Conservation (phyloP, 2,113 vertebrate genomes). For the Mesitornis unicolor region DNA sequence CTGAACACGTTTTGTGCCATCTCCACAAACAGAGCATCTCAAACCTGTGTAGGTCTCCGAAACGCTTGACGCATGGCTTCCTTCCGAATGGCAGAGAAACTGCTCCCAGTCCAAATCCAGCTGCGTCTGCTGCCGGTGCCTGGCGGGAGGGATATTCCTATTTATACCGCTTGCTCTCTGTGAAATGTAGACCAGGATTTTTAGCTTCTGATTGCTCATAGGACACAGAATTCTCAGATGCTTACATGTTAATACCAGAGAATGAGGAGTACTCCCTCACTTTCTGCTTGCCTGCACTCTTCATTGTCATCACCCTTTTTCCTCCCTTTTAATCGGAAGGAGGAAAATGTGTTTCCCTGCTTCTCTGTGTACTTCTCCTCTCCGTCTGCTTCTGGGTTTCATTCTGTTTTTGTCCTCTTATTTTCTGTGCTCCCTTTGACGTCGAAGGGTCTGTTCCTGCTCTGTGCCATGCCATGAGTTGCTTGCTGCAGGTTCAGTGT, state of each 20-base stretch:
- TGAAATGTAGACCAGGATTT: background rate
- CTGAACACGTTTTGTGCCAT: background rate
- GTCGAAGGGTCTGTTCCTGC: background rate
- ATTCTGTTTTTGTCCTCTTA: background rate
- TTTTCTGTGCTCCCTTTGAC: background rate
- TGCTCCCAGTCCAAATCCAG: background rate
- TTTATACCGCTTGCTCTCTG: background rate
- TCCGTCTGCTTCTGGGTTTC: background rate
- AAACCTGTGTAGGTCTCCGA: background rate
- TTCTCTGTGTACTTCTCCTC: background rate
- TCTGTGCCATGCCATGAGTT: rapidly evolving
- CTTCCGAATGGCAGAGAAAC: background rate
- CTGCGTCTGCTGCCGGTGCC: rapidly evolving
- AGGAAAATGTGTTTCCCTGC: background rate
- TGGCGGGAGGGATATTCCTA: background rate
- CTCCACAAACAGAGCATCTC: background rate
- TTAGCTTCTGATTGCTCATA: background rate
- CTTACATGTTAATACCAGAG: background rate
- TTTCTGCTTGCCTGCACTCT: background rate
- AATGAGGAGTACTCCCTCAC: background rate
- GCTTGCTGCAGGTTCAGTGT: background rate
- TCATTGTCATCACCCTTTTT: background rate
- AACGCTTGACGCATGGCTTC: background rate
- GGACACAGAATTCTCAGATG: background rate
- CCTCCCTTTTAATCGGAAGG: background rate